A percentile compares a stretch with the other conserved stretches of the same genome.
Evolutionary conservation across 2,888 invertebrate species (phyloP).

Genomic region (Amphipoea lucens): DNA sequence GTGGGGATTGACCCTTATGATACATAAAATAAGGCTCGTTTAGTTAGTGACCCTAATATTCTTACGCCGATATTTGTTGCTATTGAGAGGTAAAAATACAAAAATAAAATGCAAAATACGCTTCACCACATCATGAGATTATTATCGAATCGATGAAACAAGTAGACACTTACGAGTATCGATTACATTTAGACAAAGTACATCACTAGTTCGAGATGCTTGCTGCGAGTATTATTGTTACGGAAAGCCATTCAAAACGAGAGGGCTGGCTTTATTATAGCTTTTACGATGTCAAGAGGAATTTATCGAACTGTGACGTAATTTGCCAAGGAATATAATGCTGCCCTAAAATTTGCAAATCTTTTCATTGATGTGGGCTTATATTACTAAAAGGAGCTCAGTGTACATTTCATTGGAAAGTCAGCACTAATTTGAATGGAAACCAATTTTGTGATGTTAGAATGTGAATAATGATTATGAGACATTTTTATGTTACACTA

Average conservation of each 20-base stretch:
- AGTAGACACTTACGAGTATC: constrained; percentile 4
- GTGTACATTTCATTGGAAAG: not conserved
- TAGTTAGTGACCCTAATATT: not conserved
- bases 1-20: too few relatives aligned
- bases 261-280: constrained; percentile 63
- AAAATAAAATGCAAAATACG: not conserved
- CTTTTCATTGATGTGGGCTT: constrained; percentile 31
- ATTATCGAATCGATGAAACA: not conserved
- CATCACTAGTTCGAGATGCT: constrained; percentile 63
- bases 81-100: not conserved
- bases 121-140: not conserved
- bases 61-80: not conserved
- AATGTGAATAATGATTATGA: not conserved
- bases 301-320: constrained; percentile 64
- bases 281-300: constrained; percentile 68
- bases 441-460: not conserved
- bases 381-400: constrained; percentile 19
- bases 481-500: not conserved
- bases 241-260: constrained; percentile 62
- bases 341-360: constrained; percentile 53
- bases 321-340: constrained; percentile 61
- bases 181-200: constrained; percentile 16
- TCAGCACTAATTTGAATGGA: not conserved
- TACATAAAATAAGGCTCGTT: too few relatives aligned
- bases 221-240: constrained; percentile 65